Percentiles rank a stretch among this genome's conserved stretches.
phyloP scores from a whole-genome alignment of 1,140 invertebrate genomes.

The Luehdorfia chinensis region DNA sequence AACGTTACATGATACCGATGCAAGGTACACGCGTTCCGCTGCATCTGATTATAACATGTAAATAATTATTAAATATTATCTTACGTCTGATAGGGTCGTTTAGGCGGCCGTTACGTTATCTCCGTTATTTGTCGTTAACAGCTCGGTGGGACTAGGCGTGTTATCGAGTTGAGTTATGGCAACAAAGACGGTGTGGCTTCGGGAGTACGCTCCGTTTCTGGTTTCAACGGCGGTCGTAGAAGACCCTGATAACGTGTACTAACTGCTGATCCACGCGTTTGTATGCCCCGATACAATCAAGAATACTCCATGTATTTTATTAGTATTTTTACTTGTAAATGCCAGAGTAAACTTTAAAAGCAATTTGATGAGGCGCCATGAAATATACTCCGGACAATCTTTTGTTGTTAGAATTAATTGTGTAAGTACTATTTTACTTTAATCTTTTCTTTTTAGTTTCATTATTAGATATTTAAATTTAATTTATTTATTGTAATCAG shows the following conservation, averaged over 20 bases:
- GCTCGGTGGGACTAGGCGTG: constrained; percentile 44
- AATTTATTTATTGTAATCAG: no score
- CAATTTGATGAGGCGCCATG: no score
- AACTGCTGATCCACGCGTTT: constrained; percentile 18
- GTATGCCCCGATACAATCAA: constrained; percentile 28
- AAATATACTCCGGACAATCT: no score
- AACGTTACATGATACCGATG: constrained; percentile 25
- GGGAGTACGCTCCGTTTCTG: constrained; percentile 33
- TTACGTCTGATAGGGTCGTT: constrained; percentile 65
- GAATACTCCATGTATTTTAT: constrained; percentile 14
- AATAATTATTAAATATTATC: constrained; percentile 76
- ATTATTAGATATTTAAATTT: no score
- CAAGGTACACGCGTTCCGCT: constrained; percentile 28
- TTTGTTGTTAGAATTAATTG: no score
- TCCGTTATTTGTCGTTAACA: constrained; percentile 70
- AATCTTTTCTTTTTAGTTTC: no score
- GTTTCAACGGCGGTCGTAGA: constrained; percentile 37
- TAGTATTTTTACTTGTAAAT: neutral
- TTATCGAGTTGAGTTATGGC: constrained; percentile 70
- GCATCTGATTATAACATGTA: constrained; percentile 51
- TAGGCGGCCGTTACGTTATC: constrained; percentile 68
- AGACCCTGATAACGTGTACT: neutral
- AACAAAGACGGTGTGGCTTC: constrained; percentile 35
- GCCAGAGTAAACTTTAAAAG: neutral
- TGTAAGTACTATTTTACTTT: no score